These are phyloP conservation scores for Corythoichthys haematopterus DNA, from an alignment of 2,113 vertebrate genomes.

Conservation along the genomic window DNA sequence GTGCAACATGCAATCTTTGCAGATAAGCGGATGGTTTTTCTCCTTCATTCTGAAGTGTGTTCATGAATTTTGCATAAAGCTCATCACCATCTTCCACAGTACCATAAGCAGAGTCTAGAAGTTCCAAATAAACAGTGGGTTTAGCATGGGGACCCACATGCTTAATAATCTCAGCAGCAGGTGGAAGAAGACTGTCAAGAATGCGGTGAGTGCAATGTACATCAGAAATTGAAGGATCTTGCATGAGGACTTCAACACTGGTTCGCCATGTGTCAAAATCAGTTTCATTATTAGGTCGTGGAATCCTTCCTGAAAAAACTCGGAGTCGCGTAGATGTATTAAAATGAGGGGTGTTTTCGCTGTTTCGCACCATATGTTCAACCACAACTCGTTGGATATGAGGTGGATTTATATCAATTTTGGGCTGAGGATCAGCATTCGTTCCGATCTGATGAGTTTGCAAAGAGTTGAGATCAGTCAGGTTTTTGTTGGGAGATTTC, in stretches of 20 bases:
- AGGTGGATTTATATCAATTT: not conserved
- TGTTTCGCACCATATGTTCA: not conserved
- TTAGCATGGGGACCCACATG: not conserved
- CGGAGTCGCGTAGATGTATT: not conserved
- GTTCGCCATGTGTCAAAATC: not conserved
- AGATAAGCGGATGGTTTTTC: too few relatives aligned
- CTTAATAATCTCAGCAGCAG: not conserved
- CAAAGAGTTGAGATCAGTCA: too few relatives aligned
- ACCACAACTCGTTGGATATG: not conserved
- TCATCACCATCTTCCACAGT: too few relatives aligned
- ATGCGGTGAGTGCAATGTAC: not conserved
- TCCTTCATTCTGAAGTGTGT: too few relatives aligned
- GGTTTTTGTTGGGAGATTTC: too few relatives aligned
- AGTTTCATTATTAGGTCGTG: not conserved
- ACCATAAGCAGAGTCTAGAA: too few relatives aligned
- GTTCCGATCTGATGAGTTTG: too few relatives aligned
- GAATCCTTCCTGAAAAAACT: not conserved
- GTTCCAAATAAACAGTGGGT: too few relatives aligned
- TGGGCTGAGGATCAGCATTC: too few relatives aligned
- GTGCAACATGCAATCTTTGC: too few relatives aligned
- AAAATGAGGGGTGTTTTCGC: not conserved
- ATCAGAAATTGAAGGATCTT: not conserved
- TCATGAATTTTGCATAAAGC: too few relatives aligned
- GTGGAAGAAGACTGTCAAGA: not conserved
- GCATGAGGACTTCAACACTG: not conserved